Evolutionary conservation across 2,797 vertebrate species (phyloP), one percentile per base, ranked within the genome.

Genomic region (Anas capensis): DNA sequence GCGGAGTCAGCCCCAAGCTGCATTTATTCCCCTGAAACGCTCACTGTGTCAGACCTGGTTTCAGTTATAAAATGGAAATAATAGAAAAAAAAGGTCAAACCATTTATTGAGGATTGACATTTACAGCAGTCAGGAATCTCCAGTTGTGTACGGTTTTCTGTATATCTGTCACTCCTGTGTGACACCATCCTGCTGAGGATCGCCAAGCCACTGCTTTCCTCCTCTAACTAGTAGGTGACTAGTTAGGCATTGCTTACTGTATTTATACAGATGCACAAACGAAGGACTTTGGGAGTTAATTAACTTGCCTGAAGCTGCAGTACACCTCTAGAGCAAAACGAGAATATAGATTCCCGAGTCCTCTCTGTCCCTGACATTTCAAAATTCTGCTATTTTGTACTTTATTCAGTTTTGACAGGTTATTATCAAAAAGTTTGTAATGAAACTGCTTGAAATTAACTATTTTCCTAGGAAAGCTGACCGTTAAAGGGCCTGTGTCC

Each of bases 1-100:
- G 81, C 83, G 65, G 46, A 96, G 88, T 92, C 90, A 61, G 90
- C 86, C 84, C 81, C 57, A 69, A 82, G 69, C 87, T 79, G 86
- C 79, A 46, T 85, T 92, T 88, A 79, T 92, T 88, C 90, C 48
- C 82, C 84, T 93, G 82, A 86, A 95, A 93, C 76, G 48, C 56
- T 94, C 66, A 8, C 14, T 88, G 48, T 96, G 92, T 86, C 82
- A 92, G 69, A 72, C 66, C 54, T 46, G 70, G 93, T 93, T 95
- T 92, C 73, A 56, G 71, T 93, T 93, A 89, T 57, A 95, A 95
- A 94, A 82, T 84, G 81, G 69, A 96, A 85, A 86, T 84, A 81
- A 78, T 88, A 92, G 75, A 90, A 93, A 75, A 92, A 95, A 95
- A 95, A 96, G 96, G 93, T 96, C 96, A 97, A 73, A 87, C 70